phyloP scores from a whole-genome alignment of 2,113 vertebrate genomes.

The Petrocephalus microphthalmus region DNA sequence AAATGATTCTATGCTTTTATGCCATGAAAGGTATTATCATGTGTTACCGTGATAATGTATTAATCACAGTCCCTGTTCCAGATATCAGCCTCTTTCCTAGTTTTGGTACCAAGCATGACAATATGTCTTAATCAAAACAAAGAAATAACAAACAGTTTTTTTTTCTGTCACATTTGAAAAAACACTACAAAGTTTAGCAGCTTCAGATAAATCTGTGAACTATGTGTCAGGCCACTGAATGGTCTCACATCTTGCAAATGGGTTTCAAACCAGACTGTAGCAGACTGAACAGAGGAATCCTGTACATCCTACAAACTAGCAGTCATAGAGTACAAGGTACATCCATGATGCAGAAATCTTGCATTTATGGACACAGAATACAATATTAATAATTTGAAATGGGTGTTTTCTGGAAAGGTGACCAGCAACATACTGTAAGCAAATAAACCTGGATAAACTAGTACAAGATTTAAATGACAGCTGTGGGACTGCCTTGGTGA shows the following conservation, averaged over 20 bases:
- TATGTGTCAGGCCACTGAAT: neutral
- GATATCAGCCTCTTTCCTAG: neutral
- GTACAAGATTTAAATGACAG: neutral
- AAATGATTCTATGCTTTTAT: neutral
- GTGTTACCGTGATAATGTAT: neutral
- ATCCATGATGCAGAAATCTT: neutral
- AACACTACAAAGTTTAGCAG: conserved; percentile 1
- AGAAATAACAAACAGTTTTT: neutral
- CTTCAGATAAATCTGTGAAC: conserved; percentile 1
- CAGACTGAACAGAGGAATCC: neutral
- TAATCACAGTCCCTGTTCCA: neutral
- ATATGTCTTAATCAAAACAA: neutral
- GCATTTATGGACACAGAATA: neutral
- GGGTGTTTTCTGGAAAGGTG: neutral
- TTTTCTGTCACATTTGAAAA: neutral
- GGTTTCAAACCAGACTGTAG: neutral
- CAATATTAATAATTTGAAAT: neutral
- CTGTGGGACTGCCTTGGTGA: neutral
- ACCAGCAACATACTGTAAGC: neutral
- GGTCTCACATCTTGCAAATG: neutral
- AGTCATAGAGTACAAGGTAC: neutral
- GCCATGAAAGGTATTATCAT: neutral
- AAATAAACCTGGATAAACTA: neutral
- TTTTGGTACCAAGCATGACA: neutral
- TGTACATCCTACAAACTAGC: neutral